Conservation (phyloP, 2,113 vertebrate genomes). For the Epinephelus moara region DNA sequence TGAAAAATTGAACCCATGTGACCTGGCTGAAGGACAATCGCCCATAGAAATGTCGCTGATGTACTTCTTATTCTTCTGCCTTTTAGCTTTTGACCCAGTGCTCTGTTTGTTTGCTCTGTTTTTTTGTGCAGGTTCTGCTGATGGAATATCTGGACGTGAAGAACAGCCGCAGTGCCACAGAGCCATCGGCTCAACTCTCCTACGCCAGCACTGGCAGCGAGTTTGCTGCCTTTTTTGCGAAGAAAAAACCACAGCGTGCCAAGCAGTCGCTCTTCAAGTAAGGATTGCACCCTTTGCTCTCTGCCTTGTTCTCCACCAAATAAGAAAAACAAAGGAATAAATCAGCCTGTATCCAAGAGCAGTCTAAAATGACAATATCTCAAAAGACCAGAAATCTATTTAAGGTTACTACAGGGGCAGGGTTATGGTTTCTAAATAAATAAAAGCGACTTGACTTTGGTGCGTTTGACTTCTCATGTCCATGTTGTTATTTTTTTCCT, state of each 20-base stretch:
- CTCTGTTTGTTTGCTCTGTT: conserved; percentile 2
- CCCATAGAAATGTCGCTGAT: not conserved
- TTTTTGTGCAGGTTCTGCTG: conserved; percentile 88
- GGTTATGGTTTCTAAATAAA: no score
- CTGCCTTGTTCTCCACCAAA: not conserved
- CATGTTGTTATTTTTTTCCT: not conserved
- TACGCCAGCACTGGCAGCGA: conserved; percentile 96
- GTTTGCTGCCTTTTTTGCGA: conserved; percentile 96
- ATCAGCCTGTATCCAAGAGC: not conserved
- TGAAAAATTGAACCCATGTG: not conserved
- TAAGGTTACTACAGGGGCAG: not conserved
- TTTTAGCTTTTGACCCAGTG: conserved; percentile 5
- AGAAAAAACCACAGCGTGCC: conserved; percentile 95
- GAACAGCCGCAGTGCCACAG: conserved; percentile 93
- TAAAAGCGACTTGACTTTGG: not conserved
- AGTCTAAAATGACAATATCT: not conserved
- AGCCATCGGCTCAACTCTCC: conserved; percentile 93
- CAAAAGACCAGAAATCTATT: not conserved
- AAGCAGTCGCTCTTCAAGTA: conserved; percentile 98
- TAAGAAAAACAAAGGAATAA: not conserved
- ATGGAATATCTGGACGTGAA: conserved; percentile 99
- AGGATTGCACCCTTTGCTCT: conserved; percentile 58
- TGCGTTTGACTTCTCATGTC: not conserved
- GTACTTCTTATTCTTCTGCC: not conserved
- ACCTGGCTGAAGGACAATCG: not conserved